Evolutionary conservation across 1,140 invertebrate genomes (phyloP).

Genomic region (Heliconius melpomene): DNA sequence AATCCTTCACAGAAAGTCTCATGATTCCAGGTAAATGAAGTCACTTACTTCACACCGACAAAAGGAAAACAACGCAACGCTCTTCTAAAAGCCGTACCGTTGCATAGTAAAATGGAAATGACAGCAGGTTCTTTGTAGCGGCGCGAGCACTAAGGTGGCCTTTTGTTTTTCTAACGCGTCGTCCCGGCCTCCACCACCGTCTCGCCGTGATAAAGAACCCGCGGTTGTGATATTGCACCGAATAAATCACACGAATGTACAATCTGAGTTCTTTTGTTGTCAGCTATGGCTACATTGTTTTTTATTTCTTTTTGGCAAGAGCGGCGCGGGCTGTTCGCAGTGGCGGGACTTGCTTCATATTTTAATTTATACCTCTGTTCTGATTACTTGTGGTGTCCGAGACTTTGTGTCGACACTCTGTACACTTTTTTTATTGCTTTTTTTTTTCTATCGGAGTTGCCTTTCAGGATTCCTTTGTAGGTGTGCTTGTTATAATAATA

Average conservation of each 20-base stretch:
- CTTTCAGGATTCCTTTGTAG: neutral
- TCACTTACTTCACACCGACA: neutral
- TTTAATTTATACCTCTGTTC: conserved; percentile 24
- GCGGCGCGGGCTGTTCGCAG: conserved; percentile 26
- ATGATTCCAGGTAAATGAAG: neutral
- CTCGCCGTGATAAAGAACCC: conserved; percentile 41
- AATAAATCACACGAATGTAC: conserved; percentile 45
- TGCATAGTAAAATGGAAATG: conserved; percentile 61
- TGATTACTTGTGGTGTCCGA: conserved; percentile 12
- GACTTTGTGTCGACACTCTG: conserved; percentile 14
- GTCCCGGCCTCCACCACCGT: conserved; percentile 24
- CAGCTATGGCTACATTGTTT: conserved; percentile 38
- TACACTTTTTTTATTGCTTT: neutral
- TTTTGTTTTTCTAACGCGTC: conserved; percentile 42
- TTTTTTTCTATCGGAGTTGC: neutral
- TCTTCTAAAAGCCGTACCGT: conserved; percentile 40
- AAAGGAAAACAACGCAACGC: conserved; percentile 25
- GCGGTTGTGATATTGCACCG: conserved; percentile 42
- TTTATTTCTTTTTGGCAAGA: conserved; percentile 36
- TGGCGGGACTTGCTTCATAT: conserved; percentile 16
- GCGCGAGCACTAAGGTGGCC: conserved; percentile 36
- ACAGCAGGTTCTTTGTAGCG: conserved; percentile 58
- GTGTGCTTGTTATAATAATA: neutral
- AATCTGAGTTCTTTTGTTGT: conserved; percentile 44
- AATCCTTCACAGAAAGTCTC: neutral